Evolutionary conservation across 2,888 invertebrate genomes (phyloP).

Genomic region (Athetis lepigone): DNA sequence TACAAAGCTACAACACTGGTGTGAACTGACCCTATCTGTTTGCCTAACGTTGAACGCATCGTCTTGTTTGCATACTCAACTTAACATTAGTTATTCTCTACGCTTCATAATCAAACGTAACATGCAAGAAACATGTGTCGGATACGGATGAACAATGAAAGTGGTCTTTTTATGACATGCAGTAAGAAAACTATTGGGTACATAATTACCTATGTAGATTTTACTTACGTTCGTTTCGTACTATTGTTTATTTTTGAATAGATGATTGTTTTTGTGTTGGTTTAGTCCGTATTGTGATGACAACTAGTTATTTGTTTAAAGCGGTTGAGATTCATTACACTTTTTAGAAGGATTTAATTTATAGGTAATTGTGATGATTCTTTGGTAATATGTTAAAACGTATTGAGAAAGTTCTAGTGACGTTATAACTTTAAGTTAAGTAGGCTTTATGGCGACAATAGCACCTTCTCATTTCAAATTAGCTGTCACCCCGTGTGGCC

Average conservation of each 20-base stretch:
- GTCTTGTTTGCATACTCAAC: constrained; percentile 48
- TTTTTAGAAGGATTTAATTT: too few relatives aligned
- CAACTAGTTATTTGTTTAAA: constrained; percentile 4
- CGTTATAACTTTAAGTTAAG: too few relatives aligned
- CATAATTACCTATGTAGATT: constrained; percentile 54
- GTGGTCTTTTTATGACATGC: constrained; percentile 54
- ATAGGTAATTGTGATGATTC: too few relatives aligned
- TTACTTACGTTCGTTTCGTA: constrained; percentile 28
- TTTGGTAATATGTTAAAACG: too few relatives aligned
- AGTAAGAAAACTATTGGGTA: constrained; percentile 43
- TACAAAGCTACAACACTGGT: too few relatives aligned
- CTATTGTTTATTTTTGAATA: constrained; percentile 22
- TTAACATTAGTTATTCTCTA: constrained; percentile 55
- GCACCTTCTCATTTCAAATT: too few relatives aligned
- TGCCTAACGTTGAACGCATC: constrained; percentile 25
- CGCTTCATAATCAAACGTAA: constrained; percentile 60
- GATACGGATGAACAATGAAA: constrained; percentile 65
- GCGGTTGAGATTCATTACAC: too few relatives aligned
- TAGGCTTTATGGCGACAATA: too few relatives aligned
- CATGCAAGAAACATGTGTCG: constrained; percentile 61
- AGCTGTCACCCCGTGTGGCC: too few relatives aligned
- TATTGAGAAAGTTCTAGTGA: too few relatives aligned
- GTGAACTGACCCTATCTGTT: background rate
- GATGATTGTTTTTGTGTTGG: constrained; percentile 32
- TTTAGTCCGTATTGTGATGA: constrained; percentile 18